These are phyloP conservation scores for Hypsibius dujardini DNA, from an alignment of 1,140 invertebrate species.

Conservation along the genomic window DNA sequence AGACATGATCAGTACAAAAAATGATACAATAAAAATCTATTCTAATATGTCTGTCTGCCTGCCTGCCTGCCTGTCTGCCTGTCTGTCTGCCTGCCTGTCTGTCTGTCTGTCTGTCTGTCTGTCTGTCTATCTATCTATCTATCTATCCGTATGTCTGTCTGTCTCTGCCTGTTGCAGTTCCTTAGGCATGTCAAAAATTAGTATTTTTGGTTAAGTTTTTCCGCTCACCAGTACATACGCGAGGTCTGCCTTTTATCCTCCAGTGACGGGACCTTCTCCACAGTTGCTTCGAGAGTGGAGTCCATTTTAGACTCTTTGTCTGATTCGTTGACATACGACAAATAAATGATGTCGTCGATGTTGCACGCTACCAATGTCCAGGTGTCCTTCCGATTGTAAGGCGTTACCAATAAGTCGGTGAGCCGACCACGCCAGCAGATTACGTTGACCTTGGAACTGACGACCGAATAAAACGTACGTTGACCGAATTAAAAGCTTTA, in stretches of 20 bases:
- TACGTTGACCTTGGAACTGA: too few species aligned
- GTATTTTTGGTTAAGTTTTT: neutral
- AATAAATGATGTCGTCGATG: constrained; percentile 9
- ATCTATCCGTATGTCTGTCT: neutral
- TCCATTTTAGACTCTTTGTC: neutral
- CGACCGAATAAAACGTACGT: too few species aligned
- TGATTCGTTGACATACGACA: neutral
- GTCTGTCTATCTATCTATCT: neutral
- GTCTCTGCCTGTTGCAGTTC: neutral
- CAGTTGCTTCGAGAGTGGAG: too few species aligned
- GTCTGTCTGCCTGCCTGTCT: neutral
- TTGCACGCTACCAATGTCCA: neutral
- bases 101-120: neutral
- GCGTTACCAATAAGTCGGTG: too few species aligned
- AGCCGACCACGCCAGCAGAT: too few species aligned
- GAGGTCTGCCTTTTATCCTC: neutral
- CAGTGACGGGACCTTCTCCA: neutral
- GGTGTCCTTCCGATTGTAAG: neutral
- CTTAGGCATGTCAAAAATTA: neutral
- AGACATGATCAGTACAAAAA: neutral
- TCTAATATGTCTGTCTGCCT: neutral
- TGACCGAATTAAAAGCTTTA: too few species aligned
- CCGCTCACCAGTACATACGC: neutral
- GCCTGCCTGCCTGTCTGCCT: neutral
- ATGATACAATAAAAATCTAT: neutral